phyloP scores from a whole-genome alignment of 2,797 vertebrate genomes.

The Triplophysa bombifrons region DNA sequence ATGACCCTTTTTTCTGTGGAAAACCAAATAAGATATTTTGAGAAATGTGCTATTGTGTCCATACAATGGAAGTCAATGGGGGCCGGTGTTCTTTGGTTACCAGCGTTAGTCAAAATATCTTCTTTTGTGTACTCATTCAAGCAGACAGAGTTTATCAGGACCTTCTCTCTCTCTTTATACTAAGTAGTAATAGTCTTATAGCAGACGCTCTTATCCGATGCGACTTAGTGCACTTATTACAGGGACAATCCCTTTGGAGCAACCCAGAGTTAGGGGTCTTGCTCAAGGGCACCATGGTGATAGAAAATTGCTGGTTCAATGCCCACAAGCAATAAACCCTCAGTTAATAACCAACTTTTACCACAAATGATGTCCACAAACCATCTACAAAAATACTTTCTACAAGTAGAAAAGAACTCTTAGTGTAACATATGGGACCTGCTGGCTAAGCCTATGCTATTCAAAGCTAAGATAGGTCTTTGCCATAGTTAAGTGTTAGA shows the following conservation, averaged over 20 bases:
- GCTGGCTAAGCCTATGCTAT: conserved; percentile 50
- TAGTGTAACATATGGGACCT: conserved; percentile 47
- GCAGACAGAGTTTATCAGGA: background rate
- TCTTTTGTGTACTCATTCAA: background rate
- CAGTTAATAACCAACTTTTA: background rate
- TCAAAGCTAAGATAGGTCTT: conserved; percentile 37
- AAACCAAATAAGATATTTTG: too few species aligned
- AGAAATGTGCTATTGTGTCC: too few species aligned
- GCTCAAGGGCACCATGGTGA: conserved; percentile 6
- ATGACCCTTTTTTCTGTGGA: too few species aligned
- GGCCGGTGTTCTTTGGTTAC: too few species aligned
- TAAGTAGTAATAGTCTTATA: background rate
- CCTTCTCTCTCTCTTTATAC: background rate
- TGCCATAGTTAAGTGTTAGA: conserved; percentile 28
- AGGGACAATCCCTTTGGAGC: background rate
- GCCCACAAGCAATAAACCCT: background rate
- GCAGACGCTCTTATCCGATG: background rate
- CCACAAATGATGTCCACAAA: background rate
- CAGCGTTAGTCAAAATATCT: too few species aligned
- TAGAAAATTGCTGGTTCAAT: background rate
- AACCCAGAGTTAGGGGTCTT: background rate
- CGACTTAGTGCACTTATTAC: background rate
- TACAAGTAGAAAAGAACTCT: conserved; percentile 37
- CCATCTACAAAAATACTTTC: conserved; percentile 26
- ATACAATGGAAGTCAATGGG: too few species aligned